These are phyloP conservation scores for Meloidogyne chitwoodi DNA, from an alignment of 1,140 invertebrate genomes.

Conservation along the genomic window DNA sequence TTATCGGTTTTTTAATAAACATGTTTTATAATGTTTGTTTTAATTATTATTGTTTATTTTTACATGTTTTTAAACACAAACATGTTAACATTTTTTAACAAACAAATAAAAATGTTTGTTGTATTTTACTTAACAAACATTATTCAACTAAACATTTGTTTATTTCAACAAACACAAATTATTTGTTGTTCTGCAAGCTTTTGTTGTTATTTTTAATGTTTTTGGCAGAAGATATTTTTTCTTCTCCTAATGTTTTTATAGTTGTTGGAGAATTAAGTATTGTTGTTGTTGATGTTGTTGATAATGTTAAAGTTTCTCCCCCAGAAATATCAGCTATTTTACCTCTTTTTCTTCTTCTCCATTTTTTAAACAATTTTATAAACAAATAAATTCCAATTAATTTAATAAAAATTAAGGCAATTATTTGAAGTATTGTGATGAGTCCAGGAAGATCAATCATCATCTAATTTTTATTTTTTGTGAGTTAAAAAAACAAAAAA, in stretches of 20 bases:
- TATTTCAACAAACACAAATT: no score
- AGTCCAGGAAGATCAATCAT: slow-evolving; percentile 15
- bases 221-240: not conserved
- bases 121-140: not conserved
- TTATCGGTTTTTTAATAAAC: no score
- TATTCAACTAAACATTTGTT: no score
- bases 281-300: not conserved
- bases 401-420: slow-evolving; percentile 21
- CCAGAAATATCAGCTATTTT: not conserved
- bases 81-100: no score
- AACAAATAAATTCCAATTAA: slow-evolving; percentile 25
- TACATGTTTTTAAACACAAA: no score
- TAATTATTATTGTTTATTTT: no score
- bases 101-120: no score
- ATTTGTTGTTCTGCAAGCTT: no score
- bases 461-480: slow-evolving; percentile 8
- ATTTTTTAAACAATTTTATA: slow-evolving; percentile 16
- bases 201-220: not conserved
- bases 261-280: not conserved
- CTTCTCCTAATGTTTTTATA: not conserved
- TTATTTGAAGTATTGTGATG: slow-evolving; percentile 23
- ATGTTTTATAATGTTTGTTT: no score
- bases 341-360: slow-evolving; percentile 2
- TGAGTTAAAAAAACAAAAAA: not conserved
- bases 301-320: not conserved